These are phyloP conservation scores for Ophion ventricosus DNA, from an alignment of 2,888 invertebrate species.

Conservation along the genomic window DNA sequence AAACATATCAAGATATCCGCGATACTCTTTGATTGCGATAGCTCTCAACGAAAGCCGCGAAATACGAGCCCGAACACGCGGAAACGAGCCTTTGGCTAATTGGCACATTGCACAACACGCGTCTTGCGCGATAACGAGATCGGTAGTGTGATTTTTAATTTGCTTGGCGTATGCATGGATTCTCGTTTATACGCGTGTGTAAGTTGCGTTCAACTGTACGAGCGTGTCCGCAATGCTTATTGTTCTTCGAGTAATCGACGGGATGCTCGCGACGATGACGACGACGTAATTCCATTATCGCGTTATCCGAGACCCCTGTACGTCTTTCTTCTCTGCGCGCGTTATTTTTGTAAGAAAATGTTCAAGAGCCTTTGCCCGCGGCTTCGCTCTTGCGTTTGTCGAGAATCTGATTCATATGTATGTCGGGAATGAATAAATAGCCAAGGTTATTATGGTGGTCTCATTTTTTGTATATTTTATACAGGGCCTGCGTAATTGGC, in stretches of 20 bases:
- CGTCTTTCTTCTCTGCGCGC: neutral
- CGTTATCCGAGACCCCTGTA: conserved; percentile 9
- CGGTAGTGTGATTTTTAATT: neutral
- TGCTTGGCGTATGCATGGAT: neutral
- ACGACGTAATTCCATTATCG: conserved; percentile 38
- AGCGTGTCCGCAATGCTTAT: conserved; percentile 56
- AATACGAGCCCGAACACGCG: conserved; percentile 31
- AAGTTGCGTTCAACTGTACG: neutral
- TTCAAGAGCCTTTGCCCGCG: neutral
- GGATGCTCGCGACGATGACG: neutral
- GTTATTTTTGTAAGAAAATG: neutral
- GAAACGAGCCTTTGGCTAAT: conserved; percentile 55
- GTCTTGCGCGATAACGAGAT: conserved; percentile 64
- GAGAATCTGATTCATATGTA: neutral
- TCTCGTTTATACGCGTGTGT: neutral
- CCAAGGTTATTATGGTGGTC: too few relatives aligned
- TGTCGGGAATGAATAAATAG: neutral
- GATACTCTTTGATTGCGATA: neutral
- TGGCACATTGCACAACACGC: conserved; percentile 70
- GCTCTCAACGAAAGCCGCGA: conserved; percentile 33
- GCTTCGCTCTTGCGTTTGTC: neutral
- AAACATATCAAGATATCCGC: neutral
- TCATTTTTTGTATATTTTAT: too few relatives aligned
- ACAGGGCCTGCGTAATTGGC: too few relatives aligned
- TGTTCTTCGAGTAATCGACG: conserved; percentile 54